These are phyloP conservation scores for Epinotia ramella DNA, from an alignment of 2,888 invertebrate genomes.

Conservation along the genomic window DNA sequence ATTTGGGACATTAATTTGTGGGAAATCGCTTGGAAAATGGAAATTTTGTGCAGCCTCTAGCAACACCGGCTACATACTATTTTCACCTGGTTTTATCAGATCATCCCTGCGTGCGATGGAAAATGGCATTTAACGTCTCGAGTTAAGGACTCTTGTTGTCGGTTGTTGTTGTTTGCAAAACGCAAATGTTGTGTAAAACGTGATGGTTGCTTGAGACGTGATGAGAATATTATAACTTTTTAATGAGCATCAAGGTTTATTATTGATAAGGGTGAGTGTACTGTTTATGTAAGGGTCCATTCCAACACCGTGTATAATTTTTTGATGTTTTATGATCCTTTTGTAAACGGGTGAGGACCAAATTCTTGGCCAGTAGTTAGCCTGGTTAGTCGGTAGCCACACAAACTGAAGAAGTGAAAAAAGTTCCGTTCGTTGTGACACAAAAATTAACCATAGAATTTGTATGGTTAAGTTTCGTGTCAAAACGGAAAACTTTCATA, in stretches of 20 bases:
- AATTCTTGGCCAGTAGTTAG: no score
- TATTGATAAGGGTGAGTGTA: slow-evolving; percentile 51
- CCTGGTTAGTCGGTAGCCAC: no score
- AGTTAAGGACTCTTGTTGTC: slow-evolving; percentile 51
- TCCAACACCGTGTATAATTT: neutral
- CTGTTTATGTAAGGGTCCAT: slow-evolving; percentile 30
- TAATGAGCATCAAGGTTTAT: slow-evolving; percentile 63
- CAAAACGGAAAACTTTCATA: no score
- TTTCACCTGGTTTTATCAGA: slow-evolving; percentile 56
- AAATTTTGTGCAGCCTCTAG: slow-evolving; percentile 83
- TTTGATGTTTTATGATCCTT: neutral
- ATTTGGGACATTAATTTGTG: slow-evolving; percentile 82
- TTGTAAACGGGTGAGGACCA: no score
- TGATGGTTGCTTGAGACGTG: slow-evolving; percentile 63
- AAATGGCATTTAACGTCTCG: slow-evolving; percentile 50
- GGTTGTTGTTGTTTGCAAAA: slow-evolving; percentile 35
- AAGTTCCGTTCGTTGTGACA: no score
- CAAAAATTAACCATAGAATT: no score
- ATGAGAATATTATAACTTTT: slow-evolving; percentile 70
- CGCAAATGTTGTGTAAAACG: slow-evolving; percentile 47
- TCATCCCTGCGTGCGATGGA: slow-evolving; percentile 52
- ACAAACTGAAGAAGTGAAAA: no score
- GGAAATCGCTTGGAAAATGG: slow-evolving; percentile 84
- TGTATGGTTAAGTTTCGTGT: no score
- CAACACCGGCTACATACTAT: slow-evolving; percentile 67